Evolutionary conservation across 2,113 vertebrate genomes (phyloP).

Genomic region (Pardalotus punctatus): DNA sequence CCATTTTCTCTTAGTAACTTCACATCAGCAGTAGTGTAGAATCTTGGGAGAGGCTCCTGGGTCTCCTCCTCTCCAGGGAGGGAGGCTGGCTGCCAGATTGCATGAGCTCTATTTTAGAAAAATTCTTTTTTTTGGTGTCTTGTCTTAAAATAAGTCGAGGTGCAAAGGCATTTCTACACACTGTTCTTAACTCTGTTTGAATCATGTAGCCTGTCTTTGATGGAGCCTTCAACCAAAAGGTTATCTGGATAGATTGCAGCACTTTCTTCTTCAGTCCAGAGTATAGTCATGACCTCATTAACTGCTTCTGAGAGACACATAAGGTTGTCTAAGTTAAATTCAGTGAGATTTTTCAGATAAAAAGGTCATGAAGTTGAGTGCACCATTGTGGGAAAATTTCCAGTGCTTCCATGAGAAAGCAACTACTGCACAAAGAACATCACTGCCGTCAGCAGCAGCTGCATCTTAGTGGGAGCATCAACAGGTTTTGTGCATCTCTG

Average conservation of each 20-base stretch:
- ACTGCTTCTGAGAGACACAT: neutral
- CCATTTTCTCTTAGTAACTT: neutral
- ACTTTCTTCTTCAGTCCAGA: neutral
- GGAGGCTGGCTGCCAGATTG: neutral
- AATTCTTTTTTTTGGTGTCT: neutral
- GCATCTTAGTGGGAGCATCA: neutral
- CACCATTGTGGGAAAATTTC: neutral
- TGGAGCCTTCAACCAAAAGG: neutral
- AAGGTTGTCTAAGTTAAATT: neutral
- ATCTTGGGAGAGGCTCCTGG: neutral
- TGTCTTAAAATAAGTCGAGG: neutral
- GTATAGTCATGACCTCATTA: neutral
- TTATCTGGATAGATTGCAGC: neutral
- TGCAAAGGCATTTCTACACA: neutral
- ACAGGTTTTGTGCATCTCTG: neutral
- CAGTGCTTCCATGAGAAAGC: neutral
- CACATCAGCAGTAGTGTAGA: neutral
- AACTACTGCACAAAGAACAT: neutral
- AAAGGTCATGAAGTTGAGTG: neutral
- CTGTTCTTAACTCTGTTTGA: neutral
- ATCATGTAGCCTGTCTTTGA: neutral
- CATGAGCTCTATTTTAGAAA: neutral
- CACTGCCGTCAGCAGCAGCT: neutral
- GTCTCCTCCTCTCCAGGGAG: neutral
- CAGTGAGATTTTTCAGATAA: neutral